Percentiles rank a stretch among this genome's conserved stretches.
Evolutionary conservation across 1,140 invertebrate species (phyloP).

Genomic region (Drosophila rhopaloa): DNA sequence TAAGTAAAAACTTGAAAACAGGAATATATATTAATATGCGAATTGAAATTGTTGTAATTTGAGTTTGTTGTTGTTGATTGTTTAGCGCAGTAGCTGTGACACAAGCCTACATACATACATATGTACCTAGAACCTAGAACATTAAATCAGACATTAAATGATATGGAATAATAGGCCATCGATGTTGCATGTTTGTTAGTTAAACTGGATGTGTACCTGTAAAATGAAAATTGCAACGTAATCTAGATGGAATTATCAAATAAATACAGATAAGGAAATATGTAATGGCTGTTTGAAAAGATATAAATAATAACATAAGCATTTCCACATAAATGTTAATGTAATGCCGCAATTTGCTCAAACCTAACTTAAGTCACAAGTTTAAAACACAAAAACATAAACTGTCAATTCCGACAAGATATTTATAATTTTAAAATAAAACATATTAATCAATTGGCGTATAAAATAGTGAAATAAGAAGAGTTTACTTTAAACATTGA

Average conservation of each 20-base stretch:
- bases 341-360: conserved; percentile 56
- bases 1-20: conserved; percentile 63
- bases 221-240: conserved; percentile 24
- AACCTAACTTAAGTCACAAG: conserved; percentile 36
- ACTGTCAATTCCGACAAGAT: conserved; percentile 71
- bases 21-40: conserved; percentile 54
- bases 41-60: conserved; percentile 60
- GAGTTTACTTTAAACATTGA: conserved; percentile 60
- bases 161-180: conserved; percentile 11
- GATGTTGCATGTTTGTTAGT: conserved; percentile 54
- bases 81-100: conserved; percentile 79
- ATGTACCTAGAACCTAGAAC: conserved; percentile 39
- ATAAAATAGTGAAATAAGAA: conserved; percentile 27
- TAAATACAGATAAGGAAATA: conserved; percentile 62
- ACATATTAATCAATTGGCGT: conserved; percentile 13
- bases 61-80: conserved; percentile 63
- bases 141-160: conserved; percentile 31
- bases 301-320: conserved; percentile 32
- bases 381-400: conserved; percentile 36
- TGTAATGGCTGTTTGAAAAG: conserved; percentile 67
- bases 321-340: conserved; percentile 28
- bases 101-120: conserved; percentile 50
- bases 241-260: conserved; percentile 50
- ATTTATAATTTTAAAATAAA: conserved; percentile 34
- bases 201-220: conserved; percentile 64